Conservation (phyloP, 2,888 invertebrate species). For the Mantis religiosa region DNA sequence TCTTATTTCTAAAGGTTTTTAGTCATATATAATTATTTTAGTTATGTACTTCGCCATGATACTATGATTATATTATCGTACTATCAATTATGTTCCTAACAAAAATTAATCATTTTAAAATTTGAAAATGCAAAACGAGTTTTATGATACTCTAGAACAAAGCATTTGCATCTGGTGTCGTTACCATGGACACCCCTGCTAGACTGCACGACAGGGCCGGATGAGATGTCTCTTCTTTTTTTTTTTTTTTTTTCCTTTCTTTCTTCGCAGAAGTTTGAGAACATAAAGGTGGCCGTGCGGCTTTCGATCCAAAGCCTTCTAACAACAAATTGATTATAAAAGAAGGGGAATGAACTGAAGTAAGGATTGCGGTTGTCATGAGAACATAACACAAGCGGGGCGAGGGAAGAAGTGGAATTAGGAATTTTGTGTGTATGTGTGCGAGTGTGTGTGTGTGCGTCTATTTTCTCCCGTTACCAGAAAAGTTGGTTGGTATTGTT, state of each 20-base stretch:
- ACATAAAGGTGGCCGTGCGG: neutral
- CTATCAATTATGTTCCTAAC: too few relatives aligned
- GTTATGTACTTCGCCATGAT: too few relatives aligned
- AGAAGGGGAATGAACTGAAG: neutral
- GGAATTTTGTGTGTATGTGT: neutral
- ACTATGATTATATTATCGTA: too few relatives aligned
- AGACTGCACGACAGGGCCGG: neutral
- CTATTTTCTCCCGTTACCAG: neutral
- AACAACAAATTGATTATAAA: neutral
- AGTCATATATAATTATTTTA: too few relatives aligned
- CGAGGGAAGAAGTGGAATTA: neutral
- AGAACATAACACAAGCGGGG: neutral
- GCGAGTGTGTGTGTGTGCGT: neutral
- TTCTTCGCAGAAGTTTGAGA: neutral
- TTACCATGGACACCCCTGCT: neutral
- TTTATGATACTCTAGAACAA: neutral
- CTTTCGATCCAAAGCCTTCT: neutral
- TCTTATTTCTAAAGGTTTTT: too few relatives aligned
- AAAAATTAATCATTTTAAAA: too few relatives aligned
- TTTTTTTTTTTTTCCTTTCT: too few relatives aligned
- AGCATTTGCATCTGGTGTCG: neutral
- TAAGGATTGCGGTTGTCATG: neutral
- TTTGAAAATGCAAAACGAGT: too few relatives aligned
- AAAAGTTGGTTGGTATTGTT: neutral
- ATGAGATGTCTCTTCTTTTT: neutral